A percentile compares a stretch with the other conserved stretches of the same genome.
Conservation (phyloP, 2,797 vertebrate species). For the Philypnodon macrostomus region DNA sequence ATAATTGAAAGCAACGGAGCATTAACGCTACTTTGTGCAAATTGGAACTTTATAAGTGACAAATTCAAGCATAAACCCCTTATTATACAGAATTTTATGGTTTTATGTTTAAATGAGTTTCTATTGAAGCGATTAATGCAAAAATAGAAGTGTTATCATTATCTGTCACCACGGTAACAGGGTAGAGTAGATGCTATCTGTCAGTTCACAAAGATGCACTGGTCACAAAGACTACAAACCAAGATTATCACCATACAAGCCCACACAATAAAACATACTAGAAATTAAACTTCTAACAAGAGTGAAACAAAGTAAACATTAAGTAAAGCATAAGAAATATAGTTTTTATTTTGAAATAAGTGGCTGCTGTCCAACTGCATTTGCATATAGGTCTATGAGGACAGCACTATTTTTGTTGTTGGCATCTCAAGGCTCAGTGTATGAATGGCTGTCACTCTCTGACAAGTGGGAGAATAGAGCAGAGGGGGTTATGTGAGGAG, state of each 20-base stretch:
- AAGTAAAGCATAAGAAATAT: background rate
- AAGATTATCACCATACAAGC: no score
- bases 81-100: conserved; percentile 7
- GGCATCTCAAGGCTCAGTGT: conserved; percentile 24
- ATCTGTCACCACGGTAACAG: conserved; percentile 25
- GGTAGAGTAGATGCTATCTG: conserved; percentile 1
- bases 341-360: conserved; percentile 11
- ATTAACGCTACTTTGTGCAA: conserved; percentile 19
- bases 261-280: no score
- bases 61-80: background rate
- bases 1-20: conserved; percentile 28
- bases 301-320: no score
- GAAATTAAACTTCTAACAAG: no score
- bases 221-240: no score
- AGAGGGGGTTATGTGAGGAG: conserved; percentile 13
- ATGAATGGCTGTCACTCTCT: conserved; percentile 8
- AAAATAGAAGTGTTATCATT: conserved; percentile 28
- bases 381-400: conserved; percentile 13
- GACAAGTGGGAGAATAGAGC: conserved; percentile 1
- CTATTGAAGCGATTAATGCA: conserved; percentile 29
- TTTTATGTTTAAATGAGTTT: conserved; percentile 25
- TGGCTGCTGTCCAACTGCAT: conserved; percentile 12
- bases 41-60: conserved; percentile 16
- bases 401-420: conserved; percentile 49
- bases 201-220: conserved; percentile 6